These are phyloP conservation scores for Paraescarpia echinospica DNA, from an alignment of 1,140 invertebrate genomes.

Conservation along the genomic window DNA sequence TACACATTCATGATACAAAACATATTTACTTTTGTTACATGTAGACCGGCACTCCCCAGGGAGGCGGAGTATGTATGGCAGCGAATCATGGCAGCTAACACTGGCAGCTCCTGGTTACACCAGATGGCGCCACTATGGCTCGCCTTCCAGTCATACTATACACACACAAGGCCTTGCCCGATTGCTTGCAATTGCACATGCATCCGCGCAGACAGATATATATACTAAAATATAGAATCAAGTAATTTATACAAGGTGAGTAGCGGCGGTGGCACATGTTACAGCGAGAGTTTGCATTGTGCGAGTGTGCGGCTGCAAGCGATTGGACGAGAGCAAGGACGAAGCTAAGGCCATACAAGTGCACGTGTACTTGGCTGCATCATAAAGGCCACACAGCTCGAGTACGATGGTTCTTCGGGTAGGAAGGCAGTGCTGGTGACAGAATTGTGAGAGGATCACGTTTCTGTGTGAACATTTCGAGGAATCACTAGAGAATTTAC, in stretches of 20 bases:
- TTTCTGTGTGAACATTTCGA: neutral
- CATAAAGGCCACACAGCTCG: neutral
- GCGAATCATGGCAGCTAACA: neutral
- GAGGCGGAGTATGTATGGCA: neutral
- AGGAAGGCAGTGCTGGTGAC: neutral
- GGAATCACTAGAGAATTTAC: neutral
- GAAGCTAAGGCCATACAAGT: neutral
- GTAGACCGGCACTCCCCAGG: neutral
- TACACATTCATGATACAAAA: conserved; percentile 6
- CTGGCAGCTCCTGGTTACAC: neutral
- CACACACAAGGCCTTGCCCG: neutral
- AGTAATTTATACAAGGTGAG: conserved; percentile 1
- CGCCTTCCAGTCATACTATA: neutral
- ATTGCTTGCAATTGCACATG: neutral
- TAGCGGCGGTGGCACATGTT: neutral
- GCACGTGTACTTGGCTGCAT: neutral
- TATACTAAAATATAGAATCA: conserved; percentile 7
- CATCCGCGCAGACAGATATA: neutral
- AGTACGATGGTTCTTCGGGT: neutral
- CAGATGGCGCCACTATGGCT: neutral
- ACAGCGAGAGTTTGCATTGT: neutral
- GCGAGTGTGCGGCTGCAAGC: neutral
- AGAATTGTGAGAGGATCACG: neutral
- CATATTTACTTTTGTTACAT: conserved; percentile 1
- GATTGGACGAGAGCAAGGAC: neutral